Percentiles rank a stretch among this genome's conserved stretches.
These are phyloP conservation scores for Pocillopora grandis DNA, from an alignment of 92 coral and sea anemone genomes.

Conservation along the genomic window DNA sequence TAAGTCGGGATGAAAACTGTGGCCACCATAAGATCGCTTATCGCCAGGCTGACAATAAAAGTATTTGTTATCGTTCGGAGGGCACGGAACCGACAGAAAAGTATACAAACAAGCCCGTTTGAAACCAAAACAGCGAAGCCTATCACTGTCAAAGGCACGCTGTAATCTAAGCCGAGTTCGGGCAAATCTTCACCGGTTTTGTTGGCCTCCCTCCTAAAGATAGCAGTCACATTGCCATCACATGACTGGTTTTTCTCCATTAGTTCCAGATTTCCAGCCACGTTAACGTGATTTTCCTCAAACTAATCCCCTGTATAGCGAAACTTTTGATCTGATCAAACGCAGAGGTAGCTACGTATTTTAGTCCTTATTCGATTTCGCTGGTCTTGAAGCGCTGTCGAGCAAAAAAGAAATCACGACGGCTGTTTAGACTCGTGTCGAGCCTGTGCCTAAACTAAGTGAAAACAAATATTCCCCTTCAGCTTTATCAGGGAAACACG, in stretches of 20 bases:
- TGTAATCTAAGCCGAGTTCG: neutral
- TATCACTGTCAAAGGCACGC: constrained; percentile 58
- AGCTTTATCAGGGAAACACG: constrained; percentile 34
- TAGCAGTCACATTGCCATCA: neutral
- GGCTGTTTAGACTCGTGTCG: neutral
- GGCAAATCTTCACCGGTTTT: neutral
- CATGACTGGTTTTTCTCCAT: constrained; percentile 3
- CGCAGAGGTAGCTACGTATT: neutral
- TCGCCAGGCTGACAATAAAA: constrained; percentile 85
- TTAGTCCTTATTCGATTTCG: neutral
- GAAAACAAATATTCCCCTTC: constrained; percentile 34
- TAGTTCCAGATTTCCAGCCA: neutral
- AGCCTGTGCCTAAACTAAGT: neutral
- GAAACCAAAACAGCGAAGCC: constrained; percentile 73
- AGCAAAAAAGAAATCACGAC: neutral
- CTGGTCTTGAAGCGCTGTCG: neutral
- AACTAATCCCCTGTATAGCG: neutral
- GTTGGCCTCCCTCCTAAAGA: neutral
- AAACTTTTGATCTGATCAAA: neutral
- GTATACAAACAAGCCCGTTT: constrained; percentile 77
- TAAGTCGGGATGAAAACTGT: constrained; percentile 80
- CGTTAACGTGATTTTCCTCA: neutral
- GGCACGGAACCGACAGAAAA: constrained; percentile 62
- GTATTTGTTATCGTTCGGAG: constrained; percentile 88
- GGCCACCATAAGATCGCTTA: constrained; percentile 84